Evolutionary conservation across 2,797 vertebrate species (phyloP).

Genomic region (Acanthurus tractus): DNA sequence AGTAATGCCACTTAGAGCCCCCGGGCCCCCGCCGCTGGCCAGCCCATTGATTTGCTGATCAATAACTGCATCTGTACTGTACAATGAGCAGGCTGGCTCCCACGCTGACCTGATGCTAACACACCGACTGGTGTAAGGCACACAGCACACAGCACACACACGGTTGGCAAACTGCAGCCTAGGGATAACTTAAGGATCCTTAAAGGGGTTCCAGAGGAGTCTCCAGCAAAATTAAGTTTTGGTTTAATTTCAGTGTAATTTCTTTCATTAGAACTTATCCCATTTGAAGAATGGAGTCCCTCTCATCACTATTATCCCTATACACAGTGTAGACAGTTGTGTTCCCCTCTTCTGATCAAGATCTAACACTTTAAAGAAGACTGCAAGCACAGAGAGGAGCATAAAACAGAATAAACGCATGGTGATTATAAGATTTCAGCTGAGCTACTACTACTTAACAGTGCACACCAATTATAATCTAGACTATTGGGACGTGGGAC

Average conservation of each 20-base stretch:
- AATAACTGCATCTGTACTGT: conserved; percentile 81
- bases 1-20: conserved; percentile 84
- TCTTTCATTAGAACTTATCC: conserved; percentile 24
- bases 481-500: not conserved
- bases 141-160: conserved; percentile 26
- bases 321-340: not conserved
- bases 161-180: conserved; percentile 34
- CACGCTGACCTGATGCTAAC: conserved; percentile 53
- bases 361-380: conserved; percentile 11
- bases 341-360: not conserved
- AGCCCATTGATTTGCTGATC: conserved; percentile 86
- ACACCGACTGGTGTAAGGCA: conserved; percentile 20
- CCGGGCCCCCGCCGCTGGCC: conserved; percentile 60
- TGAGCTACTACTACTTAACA: not conserved
- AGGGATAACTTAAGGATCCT: conserved; percentile 51
- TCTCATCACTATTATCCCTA: conserved; percentile 18
- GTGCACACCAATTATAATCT: not conserved
- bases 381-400: not conserved
- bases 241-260: conserved; percentile 49
- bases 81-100: conserved; percentile 55
- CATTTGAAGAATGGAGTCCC: conserved; percentile 14
- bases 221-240: conserved; percentile 40
- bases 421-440: conserved; percentile 5
- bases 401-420: not conserved
- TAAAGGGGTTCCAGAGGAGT: conserved; percentile 46